Evolutionary conservation across 2,113 vertebrate genomes (phyloP), one percentile per base, ranked within the genome.

Genomic region (Ploceus nigricollis): DNA sequence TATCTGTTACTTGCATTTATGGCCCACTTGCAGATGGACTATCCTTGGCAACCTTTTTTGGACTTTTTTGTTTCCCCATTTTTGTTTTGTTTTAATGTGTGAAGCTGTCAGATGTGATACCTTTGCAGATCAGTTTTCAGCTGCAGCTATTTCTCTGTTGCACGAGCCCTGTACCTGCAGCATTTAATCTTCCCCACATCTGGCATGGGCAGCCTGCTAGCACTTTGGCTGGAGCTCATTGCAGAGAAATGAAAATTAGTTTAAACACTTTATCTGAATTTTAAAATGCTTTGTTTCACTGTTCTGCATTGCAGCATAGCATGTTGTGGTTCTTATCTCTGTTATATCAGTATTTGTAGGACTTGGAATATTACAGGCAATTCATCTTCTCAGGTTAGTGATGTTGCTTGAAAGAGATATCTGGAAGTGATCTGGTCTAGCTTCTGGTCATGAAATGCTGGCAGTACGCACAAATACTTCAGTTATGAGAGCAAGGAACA

Each of bases 1-100:
- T 70, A 65, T 35, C 70, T 76, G 25, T 80, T 79, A n/a, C 63
- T 93, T 85, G 73, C 63, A 25, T 90, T 90, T 82, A 21, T 88
- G 40, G 54, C 56, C 28, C 88, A 9, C 61, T 78, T 73, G 42
- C 60, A 80, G 50, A 68, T 82, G 73, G 70, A 24, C 15, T 3
- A 27, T 92, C 21, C 22, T 20, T 69, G 48, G 35, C 56, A 87
- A n/a, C 14, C 15, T 56, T 93, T 92, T 91, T 45, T 0, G 5
- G 50, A 31, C 40, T n/a, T 30, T 23, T 35, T 53, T 82, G 9
- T 87, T 89, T 80, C 15, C 30, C 54, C 0, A 0, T 20, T 92
- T 94, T 91, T 84, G 42, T 58, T 89, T 82, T 60, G 30, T 81
- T 93, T 92, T 65, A 83, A 68, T 1, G 4, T 69, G 66, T 65